These are phyloP conservation scores for Formica aserva DNA, from an alignment of 2,888 invertebrate genomes.

Conservation along the genomic window DNA sequence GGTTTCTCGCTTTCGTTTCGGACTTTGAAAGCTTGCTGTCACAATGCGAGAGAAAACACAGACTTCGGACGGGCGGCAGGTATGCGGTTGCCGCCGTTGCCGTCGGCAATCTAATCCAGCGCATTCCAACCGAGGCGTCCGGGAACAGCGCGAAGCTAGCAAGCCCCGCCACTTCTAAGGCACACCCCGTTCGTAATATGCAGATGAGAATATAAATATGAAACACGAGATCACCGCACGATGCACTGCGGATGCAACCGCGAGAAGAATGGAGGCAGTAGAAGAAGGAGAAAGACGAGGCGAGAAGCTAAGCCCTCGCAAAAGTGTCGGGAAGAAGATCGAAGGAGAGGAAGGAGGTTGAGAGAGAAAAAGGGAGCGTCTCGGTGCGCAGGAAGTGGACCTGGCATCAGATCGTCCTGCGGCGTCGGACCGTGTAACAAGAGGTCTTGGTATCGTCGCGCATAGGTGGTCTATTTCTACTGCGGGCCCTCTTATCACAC, in stretches of 20 bases:
- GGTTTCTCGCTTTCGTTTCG: background rate
- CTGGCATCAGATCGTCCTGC: slow-evolving; percentile 49
- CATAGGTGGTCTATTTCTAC: slow-evolving; percentile 49
- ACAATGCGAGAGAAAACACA: slow-evolving; percentile 28
- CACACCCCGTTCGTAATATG: slow-evolving; percentile 81
- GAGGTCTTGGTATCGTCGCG: slow-evolving; percentile 45
- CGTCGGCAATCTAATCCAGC: slow-evolving; percentile 75
- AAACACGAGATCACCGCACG: slow-evolving; percentile 79
- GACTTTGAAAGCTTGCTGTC: slow-evolving; percentile 45
- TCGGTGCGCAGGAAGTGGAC: slow-evolving; percentile 39
- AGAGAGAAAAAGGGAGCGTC: background rate
- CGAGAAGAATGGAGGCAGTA: background rate
- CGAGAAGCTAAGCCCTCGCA: background rate
- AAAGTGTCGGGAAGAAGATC: slow-evolving; percentile 29
- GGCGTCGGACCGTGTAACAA: slow-evolving; percentile 47
- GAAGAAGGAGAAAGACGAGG: background rate
- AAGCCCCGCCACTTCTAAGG: slow-evolving; percentile 68
- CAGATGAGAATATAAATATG: slow-evolving; percentile 83
- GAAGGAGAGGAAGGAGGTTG: background rate
- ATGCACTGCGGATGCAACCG: slow-evolving; percentile 59
- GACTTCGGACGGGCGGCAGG: slow-evolving; percentile 59
- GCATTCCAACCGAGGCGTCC: slow-evolving; percentile 74
- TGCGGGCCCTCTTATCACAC: background rate
- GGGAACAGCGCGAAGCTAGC: slow-evolving; percentile 60
- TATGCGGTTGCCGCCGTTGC: slow-evolving; percentile 58